These are phyloP conservation scores for Onychomys leucogaster DNA, from an alignment of 2,797 vertebrate genomes.

Conservation along the genomic window DNA sequence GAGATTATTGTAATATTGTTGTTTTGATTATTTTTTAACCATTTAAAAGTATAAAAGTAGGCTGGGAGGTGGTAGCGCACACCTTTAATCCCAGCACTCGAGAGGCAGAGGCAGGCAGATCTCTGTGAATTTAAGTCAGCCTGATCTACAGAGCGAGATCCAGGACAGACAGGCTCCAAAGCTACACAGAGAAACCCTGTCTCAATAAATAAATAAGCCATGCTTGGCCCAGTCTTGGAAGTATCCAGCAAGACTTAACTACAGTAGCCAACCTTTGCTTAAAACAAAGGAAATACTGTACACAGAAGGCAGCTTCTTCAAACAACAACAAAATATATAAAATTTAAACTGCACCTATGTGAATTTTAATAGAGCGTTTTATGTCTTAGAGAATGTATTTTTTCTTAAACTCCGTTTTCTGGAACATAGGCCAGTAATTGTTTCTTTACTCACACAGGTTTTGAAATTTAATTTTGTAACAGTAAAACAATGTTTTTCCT, in stretches of 20 bases:
- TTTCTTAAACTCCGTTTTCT: conserved; percentile 67
- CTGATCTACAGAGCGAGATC: too few relatives aligned
- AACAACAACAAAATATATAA: not conserved
- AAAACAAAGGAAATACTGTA: conserved; percentile 47
- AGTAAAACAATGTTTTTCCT: conserved; percentile 61
- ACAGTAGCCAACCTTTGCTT: not conserved
- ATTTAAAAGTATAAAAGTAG: conserved; percentile 28
- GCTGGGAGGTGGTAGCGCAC: too few relatives aligned
- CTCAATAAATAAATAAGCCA: too few relatives aligned
- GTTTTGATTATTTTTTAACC: conserved; percentile 31
- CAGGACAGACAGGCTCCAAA: too few relatives aligned
- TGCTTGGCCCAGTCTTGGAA: not conserved
- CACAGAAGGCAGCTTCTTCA: conserved; percentile 27
- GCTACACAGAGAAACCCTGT: too few relatives aligned
- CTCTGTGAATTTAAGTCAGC: too few relatives aligned
- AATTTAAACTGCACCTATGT: not conserved
- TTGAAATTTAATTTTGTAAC: conserved; percentile 64
- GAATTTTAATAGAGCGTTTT: conserved; percentile 34
- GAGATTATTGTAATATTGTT: conserved; percentile 24
- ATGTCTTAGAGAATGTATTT: conserved; percentile 16
- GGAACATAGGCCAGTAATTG: conserved; percentile 25
- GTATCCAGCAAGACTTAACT: not conserved
- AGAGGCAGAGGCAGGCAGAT: too few relatives aligned
- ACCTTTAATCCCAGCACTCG: too few relatives aligned
- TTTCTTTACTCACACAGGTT: conserved; percentile 66